A percentile compares a stretch with the other conserved stretches of the same genome.
Conservation (phyloP, 2,888 invertebrate species). For the Dasypolia templi region DNA sequence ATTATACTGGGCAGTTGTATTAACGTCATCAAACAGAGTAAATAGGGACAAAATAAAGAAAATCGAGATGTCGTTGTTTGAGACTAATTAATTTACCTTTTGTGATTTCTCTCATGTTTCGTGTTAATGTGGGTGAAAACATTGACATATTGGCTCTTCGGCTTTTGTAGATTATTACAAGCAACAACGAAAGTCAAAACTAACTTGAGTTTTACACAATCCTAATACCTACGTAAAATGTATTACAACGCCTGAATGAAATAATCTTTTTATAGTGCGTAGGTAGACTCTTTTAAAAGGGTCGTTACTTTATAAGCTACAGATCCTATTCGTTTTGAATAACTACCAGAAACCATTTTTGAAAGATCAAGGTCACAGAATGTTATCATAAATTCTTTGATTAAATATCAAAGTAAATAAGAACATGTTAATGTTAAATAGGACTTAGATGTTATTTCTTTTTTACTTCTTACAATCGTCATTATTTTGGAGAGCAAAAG, state of each 20-base stretch:
- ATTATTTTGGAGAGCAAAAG: background rate
- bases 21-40: slow-evolving; percentile 9
- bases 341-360: background rate
- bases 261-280: background rate
- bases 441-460: slow-evolving; percentile 2
- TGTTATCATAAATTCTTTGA: background rate
- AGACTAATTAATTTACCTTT: slow-evolving; percentile 31
- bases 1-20: background rate
- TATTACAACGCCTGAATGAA: background rate
- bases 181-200: background rate
- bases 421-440: slow-evolving; percentile 1
- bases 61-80: slow-evolving; percentile 7
- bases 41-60: background rate
- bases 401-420: slow-evolving; percentile 19
- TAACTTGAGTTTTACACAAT: background rate
- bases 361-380: background rate
- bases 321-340: slow-evolving; percentile 7
- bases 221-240: background rate
- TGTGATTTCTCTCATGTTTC: slow-evolving; percentile 26
- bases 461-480: background rate
- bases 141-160: slow-evolving; percentile 10
- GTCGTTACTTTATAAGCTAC: too few relatives aligned
- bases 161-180: slow-evolving; percentile 6
- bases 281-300: background rate
- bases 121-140: slow-evolving; percentile 29